Evolutionary conservation across 1,140 invertebrate genomes (phyloP).

Genomic region (Vanessa atalanta): DNA sequence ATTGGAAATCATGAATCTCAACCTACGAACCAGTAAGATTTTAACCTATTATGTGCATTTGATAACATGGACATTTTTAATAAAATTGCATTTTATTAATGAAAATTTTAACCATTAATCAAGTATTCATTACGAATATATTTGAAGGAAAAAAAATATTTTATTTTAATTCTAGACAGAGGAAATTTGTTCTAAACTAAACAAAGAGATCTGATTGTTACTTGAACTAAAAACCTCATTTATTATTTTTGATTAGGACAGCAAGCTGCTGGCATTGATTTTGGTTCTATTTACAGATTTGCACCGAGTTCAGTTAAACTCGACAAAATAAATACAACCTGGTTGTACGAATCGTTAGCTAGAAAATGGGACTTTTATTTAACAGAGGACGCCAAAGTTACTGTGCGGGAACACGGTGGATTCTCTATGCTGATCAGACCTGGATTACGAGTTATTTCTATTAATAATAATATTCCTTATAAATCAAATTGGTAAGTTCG

Average conservation of each 20-base stretch:
- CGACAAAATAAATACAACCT: constrained; percentile 22
- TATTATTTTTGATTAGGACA: no score
- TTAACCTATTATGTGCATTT: neutral
- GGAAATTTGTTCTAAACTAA: no score
- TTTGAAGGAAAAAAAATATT: no score
- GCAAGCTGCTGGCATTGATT: no score
- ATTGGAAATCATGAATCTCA: constrained; percentile 95
- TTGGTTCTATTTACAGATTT: constrained; percentile 42
- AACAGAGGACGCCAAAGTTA: constrained; percentile 81
- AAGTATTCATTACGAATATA: no score
- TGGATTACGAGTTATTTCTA: constrained; percentile 86
- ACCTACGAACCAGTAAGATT: constrained; percentile 89
- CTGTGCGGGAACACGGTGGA: constrained; percentile 85
- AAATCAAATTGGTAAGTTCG: constrained; percentile 85
- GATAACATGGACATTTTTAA: no score
- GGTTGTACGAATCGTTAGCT: constrained; percentile 48
- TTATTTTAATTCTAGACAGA: no score
- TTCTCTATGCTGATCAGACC: constrained; percentile 84
- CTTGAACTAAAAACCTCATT: no score
- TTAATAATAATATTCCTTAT: constrained; percentile 90
- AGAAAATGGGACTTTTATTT: constrained; percentile 85
- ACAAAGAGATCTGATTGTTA: no score
- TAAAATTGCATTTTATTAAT: no score
- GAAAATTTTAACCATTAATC: no score
- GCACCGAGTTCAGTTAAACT: constrained; percentile 9